Percentiles rank a stretch among this genome's conserved stretches.
phyloP scores from a whole-genome alignment of 2,888 invertebrate species.

The Fragum sueziense region DNA sequence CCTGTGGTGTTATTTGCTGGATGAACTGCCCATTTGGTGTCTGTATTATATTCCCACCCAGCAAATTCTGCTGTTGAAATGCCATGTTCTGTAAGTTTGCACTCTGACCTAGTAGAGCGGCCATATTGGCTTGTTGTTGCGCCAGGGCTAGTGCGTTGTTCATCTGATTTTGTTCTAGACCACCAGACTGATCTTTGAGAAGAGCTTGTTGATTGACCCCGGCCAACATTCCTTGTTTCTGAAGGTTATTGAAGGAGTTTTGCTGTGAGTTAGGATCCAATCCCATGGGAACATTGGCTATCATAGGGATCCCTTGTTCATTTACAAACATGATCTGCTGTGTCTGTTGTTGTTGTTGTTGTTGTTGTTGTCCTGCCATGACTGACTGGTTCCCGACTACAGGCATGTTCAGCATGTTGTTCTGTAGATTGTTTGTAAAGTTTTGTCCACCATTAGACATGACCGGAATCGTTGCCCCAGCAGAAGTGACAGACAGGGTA shows the following conservation, averaged over 20 bases:
- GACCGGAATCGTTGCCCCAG: slow-evolving; percentile 47
- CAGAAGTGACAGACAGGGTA: slow-evolving; percentile 2
- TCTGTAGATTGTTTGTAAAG: slow-evolving; percentile 3
- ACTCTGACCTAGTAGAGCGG: slow-evolving; percentile 60
- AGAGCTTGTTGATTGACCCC: slow-evolving; percentile 36
- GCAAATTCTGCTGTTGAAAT: slow-evolving; percentile 53
- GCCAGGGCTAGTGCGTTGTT: slow-evolving; percentile 58
- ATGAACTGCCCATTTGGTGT: slow-evolving; percentile 57
- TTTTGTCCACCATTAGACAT: slow-evolving; percentile 45
- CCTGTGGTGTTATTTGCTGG: slow-evolving; percentile 52
- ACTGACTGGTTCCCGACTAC: slow-evolving; percentile 63
- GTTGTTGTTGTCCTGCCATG: slow-evolving; percentile 54
- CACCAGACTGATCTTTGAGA: slow-evolving; percentile 46
- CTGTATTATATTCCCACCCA: slow-evolving; percentile 55
- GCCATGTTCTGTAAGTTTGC: slow-evolving; percentile 55
- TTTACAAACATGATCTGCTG: slow-evolving; percentile 74
- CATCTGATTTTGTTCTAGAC: slow-evolving; percentile 57
- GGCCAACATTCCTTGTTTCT: slow-evolving; percentile 48
- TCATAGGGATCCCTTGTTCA: slow-evolving; percentile 73
- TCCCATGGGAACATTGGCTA: slow-evolving; percentile 68
- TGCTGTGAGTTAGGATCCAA: slow-evolving; percentile 50
- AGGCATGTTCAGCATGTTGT: slow-evolving; percentile 64
- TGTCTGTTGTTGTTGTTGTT: slow-evolving; percentile 55
- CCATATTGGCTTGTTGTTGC: slow-evolving; percentile 67
- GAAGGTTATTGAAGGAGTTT: slow-evolving; percentile 40